Evolutionary conservation across 2,797 vertebrate genomes (phyloP).

Genomic region (Phyllotis vaccarum): DNA sequence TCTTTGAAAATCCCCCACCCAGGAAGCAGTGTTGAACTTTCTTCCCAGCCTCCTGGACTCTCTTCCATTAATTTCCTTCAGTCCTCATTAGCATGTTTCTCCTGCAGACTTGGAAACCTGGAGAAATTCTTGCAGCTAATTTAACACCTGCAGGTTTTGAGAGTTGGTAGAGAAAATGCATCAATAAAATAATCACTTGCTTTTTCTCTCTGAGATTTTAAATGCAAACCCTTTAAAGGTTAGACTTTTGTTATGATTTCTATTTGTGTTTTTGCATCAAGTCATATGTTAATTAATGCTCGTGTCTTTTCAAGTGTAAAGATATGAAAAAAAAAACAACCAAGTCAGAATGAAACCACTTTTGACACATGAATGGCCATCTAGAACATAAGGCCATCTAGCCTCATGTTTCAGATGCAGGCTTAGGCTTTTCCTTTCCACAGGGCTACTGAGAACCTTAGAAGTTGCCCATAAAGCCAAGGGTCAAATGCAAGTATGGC

Average conservation of each 20-base stretch:
- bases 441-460: background rate
- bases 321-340: background rate
- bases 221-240: slow-evolving; percentile 82
- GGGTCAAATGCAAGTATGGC: background rate
- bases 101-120: slow-evolving; percentile 64
- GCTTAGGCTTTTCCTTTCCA: background rate
- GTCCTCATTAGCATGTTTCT: slow-evolving; percentile 81
- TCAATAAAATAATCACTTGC: slow-evolving; percentile 84
- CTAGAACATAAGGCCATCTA: too few species aligned
- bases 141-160: slow-evolving; percentile 79
- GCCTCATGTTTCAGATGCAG: background rate
- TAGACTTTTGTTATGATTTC: slow-evolving; percentile 84
- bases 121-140: slow-evolving; percentile 77
- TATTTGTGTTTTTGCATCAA: slow-evolving; percentile 80
- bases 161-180: slow-evolving; percentile 64
- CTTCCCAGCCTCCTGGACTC: slow-evolving; percentile 59
- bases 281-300: slow-evolving; percentile 71
- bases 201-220: slow-evolving; percentile 83
- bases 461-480: background rate
- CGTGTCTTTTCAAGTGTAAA: slow-evolving; percentile 72
- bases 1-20: slow-evolving; percentile 53
- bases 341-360: slow-evolving; percentile 39
- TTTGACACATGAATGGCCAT: slow-evolving; percentile 52
- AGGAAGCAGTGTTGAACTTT: slow-evolving; percentile 58
- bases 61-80: slow-evolving; percentile 76